These are phyloP conservation scores for Odontomachus brunneus DNA, from an alignment of 1,140 invertebrate species.

Conservation along the genomic window DNA sequence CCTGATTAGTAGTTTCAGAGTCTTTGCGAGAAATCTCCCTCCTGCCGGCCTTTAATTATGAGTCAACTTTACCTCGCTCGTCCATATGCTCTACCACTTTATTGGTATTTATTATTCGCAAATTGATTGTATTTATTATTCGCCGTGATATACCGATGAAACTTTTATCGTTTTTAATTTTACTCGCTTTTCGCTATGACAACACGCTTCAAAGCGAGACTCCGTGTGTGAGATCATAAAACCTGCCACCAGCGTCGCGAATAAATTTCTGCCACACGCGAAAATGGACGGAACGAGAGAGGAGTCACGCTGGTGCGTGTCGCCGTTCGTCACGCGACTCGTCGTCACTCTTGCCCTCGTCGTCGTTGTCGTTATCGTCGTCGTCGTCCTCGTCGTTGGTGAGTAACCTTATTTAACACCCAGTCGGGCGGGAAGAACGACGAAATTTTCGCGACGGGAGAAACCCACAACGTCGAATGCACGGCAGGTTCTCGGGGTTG, in stretches of 20 bases:
- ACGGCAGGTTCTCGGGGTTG: neutral
- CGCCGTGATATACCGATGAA: no score
- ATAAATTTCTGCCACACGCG: slow-evolving; percentile 16
- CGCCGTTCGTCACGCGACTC: slow-evolving; percentile 47
- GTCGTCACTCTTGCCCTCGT: slow-evolving; percentile 8
- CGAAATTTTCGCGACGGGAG: slow-evolving; percentile 12
- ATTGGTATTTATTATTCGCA: no score
- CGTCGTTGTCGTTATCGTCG: slow-evolving; percentile 18
- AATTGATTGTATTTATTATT: no score
- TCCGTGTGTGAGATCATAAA: slow-evolving; percentile 10
- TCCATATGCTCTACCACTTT: no score
- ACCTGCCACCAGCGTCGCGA: neutral
- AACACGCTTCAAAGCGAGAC: neutral
- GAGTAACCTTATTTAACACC: slow-evolving; percentile 44
- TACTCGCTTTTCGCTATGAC: no score
- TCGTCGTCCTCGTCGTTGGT: slow-evolving; percentile 16
- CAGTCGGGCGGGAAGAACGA: neutral
- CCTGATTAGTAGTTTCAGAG: no score
- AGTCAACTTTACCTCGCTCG: no score
- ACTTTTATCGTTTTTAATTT: neutral
- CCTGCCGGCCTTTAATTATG: no score
- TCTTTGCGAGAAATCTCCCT: no score
- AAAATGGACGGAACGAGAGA: slow-evolving; percentile 15
- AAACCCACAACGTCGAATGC: slow-evolving; percentile 12
- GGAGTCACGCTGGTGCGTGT: slow-evolving; percentile 28